Base-by-base conservation (phyloP, 2,888 invertebrate genomes). In the Oxycera nigricornis region DNA sequence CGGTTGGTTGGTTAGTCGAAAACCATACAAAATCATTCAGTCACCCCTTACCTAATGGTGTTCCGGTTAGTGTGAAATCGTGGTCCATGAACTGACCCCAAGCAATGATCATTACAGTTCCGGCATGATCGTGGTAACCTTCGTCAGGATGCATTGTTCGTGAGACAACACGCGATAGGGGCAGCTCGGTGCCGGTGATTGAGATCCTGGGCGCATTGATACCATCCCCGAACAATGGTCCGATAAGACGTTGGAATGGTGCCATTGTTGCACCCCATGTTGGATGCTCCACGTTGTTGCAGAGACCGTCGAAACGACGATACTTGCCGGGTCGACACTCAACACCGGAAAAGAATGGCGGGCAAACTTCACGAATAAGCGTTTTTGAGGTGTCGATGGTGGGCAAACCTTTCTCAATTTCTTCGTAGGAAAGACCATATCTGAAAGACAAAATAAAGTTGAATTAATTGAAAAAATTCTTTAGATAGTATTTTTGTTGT, bases 21-120 rank as follows among this genome's bases (percentile, higher is more conserved):
- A 39, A 67, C 22, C 20, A n/a, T 46, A 61, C n/a, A n/a, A n/a
- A 14, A 67, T 35, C 22, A 46, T 46, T 46, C 14, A 11, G 3
- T 46, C 22, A 2, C n/a, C 22, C 20, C 46, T 86, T 87, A 95
- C 95, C 95, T 77, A 95, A 87, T 55, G 95, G 94, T 28, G 95
- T 95, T 78, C 90, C 95, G 73, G 95, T 95, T 46, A 95, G 88
- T 3, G 95, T 95, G 80, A 94, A 94, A 85, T 96, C 96, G 87
- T 96, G 96, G 86, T 96, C 96, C 91, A 96, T 94, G 86, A 96
- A 95, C 86, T 96, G 96, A 80, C 96, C 96, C 96, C 96, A 96
- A 74, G 95, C 95, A 79, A 94, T 93, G 17, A 96, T 91, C 93
- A 96, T 94, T 80, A 95, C 94, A 31, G 96, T 96, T 70, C 95